Conservation (phyloP, 2,888 invertebrate genomes). For the Matsumyia berberina region DNA sequence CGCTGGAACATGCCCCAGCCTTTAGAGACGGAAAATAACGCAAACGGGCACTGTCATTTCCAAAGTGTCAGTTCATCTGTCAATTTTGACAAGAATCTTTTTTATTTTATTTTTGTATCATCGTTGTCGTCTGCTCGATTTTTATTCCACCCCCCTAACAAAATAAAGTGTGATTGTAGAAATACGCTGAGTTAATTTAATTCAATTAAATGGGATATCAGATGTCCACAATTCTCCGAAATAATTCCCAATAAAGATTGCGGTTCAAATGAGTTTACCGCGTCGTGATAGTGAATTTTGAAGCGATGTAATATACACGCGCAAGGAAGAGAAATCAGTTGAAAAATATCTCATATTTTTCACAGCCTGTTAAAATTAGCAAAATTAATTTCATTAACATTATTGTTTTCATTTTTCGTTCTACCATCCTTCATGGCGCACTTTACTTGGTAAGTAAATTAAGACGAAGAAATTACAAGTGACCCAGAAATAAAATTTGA, state of each 20-base stretch:
- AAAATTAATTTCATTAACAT: constrained; percentile 48
- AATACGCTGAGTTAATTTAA: constrained; percentile 63
- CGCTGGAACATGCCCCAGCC: not conserved
- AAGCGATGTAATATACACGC: constrained; percentile 63
- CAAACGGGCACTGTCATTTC: constrained; percentile 41
- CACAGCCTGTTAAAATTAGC: constrained; percentile 42
- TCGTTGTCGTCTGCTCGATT: constrained; percentile 39
- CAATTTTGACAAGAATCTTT: constrained; percentile 23
- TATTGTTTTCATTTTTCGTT: constrained; percentile 46
- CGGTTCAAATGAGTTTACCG: constrained; percentile 21
- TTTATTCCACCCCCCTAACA: constrained; percentile 50
- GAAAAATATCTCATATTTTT: constrained; percentile 63
- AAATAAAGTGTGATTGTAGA: constrained; percentile 59
- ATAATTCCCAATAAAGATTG: constrained; percentile 24
- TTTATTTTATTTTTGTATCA: constrained; percentile 48
- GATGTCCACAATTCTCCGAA: constrained; percentile 28
- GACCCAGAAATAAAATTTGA: constrained; percentile 50
- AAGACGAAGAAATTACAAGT: constrained; percentile 4
- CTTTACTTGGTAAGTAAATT: constrained; percentile 66
- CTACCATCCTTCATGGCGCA: constrained; percentile 63
- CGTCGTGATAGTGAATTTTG: constrained; percentile 24
- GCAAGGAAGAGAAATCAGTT: constrained; percentile 59
- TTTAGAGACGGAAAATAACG: not conserved
- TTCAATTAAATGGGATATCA: constrained; percentile 61
- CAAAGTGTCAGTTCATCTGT: constrained; percentile 46